Conservation (phyloP, 2,113 vertebrate species). For the Alethe castanea region DNA sequence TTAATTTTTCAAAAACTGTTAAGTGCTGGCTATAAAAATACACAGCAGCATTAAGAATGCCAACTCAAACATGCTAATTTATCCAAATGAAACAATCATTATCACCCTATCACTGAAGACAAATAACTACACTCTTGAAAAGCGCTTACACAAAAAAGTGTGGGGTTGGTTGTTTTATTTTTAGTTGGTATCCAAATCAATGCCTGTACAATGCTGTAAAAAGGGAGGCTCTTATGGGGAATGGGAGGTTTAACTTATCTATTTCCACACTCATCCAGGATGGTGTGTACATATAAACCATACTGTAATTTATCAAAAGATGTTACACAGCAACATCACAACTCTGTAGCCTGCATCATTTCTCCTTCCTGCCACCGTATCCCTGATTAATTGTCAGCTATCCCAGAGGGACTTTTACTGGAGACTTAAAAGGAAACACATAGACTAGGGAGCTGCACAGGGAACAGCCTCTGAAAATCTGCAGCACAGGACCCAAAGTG, state of each 20-base stretch:
- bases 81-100: not conserved
- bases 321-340: not conserved
- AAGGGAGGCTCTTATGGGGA: not conserved
- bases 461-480: not conserved
- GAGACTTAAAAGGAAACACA: not conserved
- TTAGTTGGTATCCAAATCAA: not conserved
- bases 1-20: not conserved
- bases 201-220: not conserved
- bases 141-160: not conserved
- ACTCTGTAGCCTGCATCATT: not conserved
- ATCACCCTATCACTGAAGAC: not conserved
- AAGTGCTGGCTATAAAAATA: not conserved
- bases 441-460: rapidly evolving
- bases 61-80: not conserved
- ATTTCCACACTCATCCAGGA: not conserved
- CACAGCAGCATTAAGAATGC: not conserved
- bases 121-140: not conserved
- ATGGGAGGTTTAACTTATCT: not conserved
- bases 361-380: not conserved
- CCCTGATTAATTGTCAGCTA: not conserved
- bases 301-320: not conserved
- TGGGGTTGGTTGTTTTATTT: not conserved
- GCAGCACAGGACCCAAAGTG: rapidly evolving
- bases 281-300: not conserved
- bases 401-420: not conserved